phyloP scores from a whole-genome alignment of 2,888 invertebrate genomes.

The Stegana nigrithorax region DNA sequence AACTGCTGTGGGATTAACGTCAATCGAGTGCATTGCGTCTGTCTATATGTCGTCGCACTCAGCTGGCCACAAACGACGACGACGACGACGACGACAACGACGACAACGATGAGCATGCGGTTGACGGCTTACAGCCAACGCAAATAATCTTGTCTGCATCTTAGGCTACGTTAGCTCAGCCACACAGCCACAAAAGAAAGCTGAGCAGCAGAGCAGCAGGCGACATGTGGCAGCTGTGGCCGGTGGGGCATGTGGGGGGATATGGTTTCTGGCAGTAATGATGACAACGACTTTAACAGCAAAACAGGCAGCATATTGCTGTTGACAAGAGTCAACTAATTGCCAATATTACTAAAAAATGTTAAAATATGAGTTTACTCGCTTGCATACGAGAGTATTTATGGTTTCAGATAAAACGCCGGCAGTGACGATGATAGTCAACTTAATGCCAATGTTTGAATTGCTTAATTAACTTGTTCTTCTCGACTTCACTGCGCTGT shows the following conservation, averaged over 20 bases:
- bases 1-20: constrained; percentile 10
- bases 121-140: background rate
- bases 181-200: background rate
- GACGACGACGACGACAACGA: constrained; percentile 16
- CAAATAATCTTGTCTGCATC: background rate
- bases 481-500: background rate
- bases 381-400: background rate
- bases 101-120: background rate
- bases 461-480: background rate
- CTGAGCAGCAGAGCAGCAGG: background rate
- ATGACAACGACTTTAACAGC: background rate
- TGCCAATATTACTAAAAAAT: constrained; percentile 11
- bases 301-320: too few species aligned
- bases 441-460: background rate
- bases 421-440: too few species aligned
- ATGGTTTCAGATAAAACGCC: background rate
- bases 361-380: constrained; percentile 13
- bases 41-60: background rate
- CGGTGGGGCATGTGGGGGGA: background rate
- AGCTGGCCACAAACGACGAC: background rate
- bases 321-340: constrained; percentile 2
- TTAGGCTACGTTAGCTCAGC: background rate
- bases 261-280: background rate
- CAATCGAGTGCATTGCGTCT: background rate
- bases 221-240: too few species aligned